Evolutionary conservation across 1,140 invertebrate genomes (phyloP).

Genomic region (Megathymus violae): DNA sequence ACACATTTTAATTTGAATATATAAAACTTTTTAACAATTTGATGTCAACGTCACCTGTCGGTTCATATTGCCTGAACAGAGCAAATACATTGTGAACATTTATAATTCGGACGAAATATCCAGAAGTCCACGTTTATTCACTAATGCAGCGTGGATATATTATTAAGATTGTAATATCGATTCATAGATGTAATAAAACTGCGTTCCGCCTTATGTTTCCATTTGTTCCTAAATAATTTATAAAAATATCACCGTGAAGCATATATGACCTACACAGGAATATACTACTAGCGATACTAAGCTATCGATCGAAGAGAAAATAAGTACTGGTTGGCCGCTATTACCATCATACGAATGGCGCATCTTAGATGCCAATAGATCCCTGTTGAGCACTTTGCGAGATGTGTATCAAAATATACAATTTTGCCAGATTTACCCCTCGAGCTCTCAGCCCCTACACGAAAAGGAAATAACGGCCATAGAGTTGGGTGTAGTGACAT

Average conservation of each 20-base stretch:
- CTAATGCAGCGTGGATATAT: no score
- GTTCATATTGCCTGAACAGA: no score
- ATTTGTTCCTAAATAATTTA: background rate
- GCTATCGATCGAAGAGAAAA: conserved; percentile 36
- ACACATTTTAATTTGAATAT: no score
- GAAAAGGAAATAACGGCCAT: conserved; percentile 79
- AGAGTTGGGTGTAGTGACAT: conserved; percentile 49
- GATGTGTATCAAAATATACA: conserved; percentile 46
- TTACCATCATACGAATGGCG: conserved; percentile 54
- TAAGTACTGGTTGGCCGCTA: conserved; percentile 65
- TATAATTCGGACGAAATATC: no score
- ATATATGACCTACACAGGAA: conserved; percentile 7
- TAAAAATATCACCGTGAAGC: background rate
- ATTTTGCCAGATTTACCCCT: conserved; percentile 81
- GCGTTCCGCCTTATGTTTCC: background rate
- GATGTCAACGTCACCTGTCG: no score
- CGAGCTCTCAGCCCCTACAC: conserved; percentile 42
- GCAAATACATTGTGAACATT: no score
- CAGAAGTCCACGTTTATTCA: no score
- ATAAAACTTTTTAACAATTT: no score
- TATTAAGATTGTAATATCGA: background rate
- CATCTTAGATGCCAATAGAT: conserved; percentile 50
- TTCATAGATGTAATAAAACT: background rate
- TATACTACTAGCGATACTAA: conserved; percentile 23
- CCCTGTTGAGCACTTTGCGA: conserved; percentile 48